A percentile compares a stretch with the other conserved stretches of the same genome.
phyloP scores from a whole-genome alignment of 2,113 vertebrate genomes.

The Entelurus aequoreus region DNA sequence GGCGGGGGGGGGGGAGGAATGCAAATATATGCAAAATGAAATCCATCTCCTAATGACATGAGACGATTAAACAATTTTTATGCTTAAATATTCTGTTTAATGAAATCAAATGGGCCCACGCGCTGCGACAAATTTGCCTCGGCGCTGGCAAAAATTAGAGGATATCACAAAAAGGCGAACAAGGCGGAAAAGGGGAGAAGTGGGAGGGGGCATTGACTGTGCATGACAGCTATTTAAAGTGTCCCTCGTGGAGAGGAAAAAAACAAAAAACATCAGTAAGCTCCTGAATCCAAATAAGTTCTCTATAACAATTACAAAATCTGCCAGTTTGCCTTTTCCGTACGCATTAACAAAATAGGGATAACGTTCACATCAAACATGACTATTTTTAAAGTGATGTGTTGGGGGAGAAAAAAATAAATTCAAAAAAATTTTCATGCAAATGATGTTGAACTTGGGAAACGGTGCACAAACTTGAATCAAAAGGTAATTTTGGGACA shows the following conservation, averaged over 20 bases:
- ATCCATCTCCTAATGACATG: slow-evolving; percentile 98
- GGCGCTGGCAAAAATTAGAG: slow-evolving; percentile 82
- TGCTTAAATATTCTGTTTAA: slow-evolving; percentile 99
- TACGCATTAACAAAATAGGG: slow-evolving; percentile 51
- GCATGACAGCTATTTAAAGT: slow-evolving; percentile 66
- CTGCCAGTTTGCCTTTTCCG: slow-evolving; percentile 55
- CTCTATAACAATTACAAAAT: slow-evolving; percentile 66
- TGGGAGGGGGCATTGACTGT: slow-evolving; percentile 38
- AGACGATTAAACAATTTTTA: slow-evolving; percentile 99
- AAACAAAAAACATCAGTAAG: slow-evolving; percentile 35
- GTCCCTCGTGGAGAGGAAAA: slow-evolving; percentile 43
- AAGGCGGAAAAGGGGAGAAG: slow-evolving; percentile 18
- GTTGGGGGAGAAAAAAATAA: slow-evolving; percentile 1
- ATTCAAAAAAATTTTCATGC: slow-evolving; percentile 8
- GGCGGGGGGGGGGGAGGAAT: slow-evolving; percentile 72
- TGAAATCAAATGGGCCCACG: slow-evolving; percentile 95
- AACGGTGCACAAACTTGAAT: not conserved
- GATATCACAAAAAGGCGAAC: slow-evolving; percentile 70
- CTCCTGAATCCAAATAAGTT: slow-evolving; percentile 64
- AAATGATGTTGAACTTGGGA: slow-evolving; percentile 18
- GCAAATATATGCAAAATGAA: slow-evolving; percentile 99
- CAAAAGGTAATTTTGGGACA: slow-evolving; percentile 17
- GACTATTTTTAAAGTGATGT: slow-evolving; percentile 29
- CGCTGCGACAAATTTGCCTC: slow-evolving; percentile 86
- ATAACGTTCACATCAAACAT: slow-evolving; percentile 48